Conservation (phyloP, 2,888 invertebrate genomes). For the Hofmannophila pseudospretella region DNA sequence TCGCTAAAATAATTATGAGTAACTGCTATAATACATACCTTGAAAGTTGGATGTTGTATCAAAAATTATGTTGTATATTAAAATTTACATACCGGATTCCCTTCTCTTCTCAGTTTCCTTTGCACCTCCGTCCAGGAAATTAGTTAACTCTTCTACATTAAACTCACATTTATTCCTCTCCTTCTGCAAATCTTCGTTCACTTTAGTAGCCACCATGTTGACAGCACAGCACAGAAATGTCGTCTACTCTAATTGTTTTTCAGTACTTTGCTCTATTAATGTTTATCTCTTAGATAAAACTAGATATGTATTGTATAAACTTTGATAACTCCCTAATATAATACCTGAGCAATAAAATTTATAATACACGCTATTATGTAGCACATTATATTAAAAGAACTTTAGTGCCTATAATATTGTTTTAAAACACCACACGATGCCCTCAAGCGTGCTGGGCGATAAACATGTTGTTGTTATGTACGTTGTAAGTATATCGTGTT, state of each 20-base stretch:
- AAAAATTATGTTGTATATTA: too few relatives aligned
- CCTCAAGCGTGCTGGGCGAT: too few relatives aligned
- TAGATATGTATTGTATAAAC: background rate
- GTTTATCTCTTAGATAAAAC: background rate
- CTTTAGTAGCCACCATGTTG: conserved; percentile 21
- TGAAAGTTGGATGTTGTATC: conserved; percentile 22
- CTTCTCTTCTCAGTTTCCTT: conserved; percentile 81
- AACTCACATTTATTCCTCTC: conserved; percentile 86
- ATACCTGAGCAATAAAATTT: background rate
- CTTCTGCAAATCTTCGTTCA: conserved; percentile 82
- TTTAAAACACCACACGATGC: too few relatives aligned
- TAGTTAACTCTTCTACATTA: conserved; percentile 83
- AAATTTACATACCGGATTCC: conserved; percentile 45
- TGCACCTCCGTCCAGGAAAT: conserved; percentile 84
- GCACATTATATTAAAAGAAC: too few relatives aligned
- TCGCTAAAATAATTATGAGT: conserved; percentile 3
- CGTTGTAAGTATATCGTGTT: too few relatives aligned
- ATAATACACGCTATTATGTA: too few relatives aligned
- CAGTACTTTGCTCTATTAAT: background rate
- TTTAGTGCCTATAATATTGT: too few relatives aligned
- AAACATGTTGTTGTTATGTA: too few relatives aligned
- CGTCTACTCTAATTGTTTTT: background rate
- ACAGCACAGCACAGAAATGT: background rate
- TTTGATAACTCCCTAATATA: background rate
- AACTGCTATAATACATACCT: conserved; percentile 14